Percentiles rank a stretch among this genome's conserved stretches.
phyloP scores from a whole-genome alignment of 2,888 invertebrate genomes.

The Monopis laevigella region DNA sequence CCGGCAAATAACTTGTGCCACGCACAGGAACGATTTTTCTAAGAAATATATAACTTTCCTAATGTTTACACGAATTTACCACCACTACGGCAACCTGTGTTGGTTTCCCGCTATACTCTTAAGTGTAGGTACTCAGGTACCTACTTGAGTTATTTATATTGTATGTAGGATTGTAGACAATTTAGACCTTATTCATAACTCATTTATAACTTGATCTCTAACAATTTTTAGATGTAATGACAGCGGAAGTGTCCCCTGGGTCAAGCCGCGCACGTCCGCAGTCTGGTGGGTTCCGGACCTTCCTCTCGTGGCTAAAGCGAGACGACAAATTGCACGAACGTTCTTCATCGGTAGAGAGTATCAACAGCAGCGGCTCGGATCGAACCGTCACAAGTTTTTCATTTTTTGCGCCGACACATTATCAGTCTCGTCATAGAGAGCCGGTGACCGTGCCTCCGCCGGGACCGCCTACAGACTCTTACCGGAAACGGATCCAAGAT shows the following conservation, averaged over 20 bases:
- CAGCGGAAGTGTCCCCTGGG: conserved; percentile 35
- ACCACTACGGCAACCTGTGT: no score
- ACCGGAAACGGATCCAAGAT: conserved; percentile 68
- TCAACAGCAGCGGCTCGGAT: conserved; percentile 75
- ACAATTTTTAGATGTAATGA: conserved; percentile 49
- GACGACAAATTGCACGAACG: conserved; percentile 37
- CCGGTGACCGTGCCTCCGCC: conserved; percentile 52
- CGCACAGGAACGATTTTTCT: no score
- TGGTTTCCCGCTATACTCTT: no score
- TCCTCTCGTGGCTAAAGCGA: conserved; percentile 79
- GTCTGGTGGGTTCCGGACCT: conserved; percentile 63
- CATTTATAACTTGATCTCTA: no score
- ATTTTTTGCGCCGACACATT: conserved; percentile 68
- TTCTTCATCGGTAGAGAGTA: conserved; percentile 54
- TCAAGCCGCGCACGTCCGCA: conserved; percentile 48
- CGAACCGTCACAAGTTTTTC: conserved; percentile 79
- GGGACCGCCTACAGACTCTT: conserved; percentile 71
- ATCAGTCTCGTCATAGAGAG: conserved; percentile 39
- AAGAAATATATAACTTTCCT: no score
- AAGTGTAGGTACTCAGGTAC: no score
- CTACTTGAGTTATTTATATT: no score
- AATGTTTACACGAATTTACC: no score
- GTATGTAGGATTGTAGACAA: no score
- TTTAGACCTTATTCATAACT: no score
- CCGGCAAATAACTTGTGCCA: no score